These are phyloP conservation scores for Thymelicus acteon DNA, from an alignment of 2,888 invertebrate genomes.

Conservation along the genomic window DNA sequence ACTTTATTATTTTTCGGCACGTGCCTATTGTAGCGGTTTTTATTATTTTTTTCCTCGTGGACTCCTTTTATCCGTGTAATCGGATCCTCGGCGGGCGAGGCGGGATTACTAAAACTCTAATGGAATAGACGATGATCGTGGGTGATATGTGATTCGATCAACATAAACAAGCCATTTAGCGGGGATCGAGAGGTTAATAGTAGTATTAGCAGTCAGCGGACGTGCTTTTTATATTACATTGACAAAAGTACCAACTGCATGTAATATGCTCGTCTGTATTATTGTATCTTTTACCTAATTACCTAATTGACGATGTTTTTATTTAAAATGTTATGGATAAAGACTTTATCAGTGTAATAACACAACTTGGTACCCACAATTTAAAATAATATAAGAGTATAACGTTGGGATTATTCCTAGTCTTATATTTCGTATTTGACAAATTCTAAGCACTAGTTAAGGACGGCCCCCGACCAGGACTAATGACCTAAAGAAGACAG, in stretches of 20 bases:
- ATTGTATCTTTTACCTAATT: too few species aligned
- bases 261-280: too few species aligned
- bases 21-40: slow-evolving; percentile 72
- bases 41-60: slow-evolving; percentile 57
- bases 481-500: too few species aligned
- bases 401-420: too few species aligned
- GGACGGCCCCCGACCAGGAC: too few species aligned
- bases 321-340: too few species aligned
- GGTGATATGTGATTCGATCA: slow-evolving; percentile 74
- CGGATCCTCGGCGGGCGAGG: slow-evolving; percentile 61
- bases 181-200: slow-evolving; percentile 64
- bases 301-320: too few species aligned
- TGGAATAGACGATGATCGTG: slow-evolving; percentile 56
- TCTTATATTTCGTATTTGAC: too few species aligned
- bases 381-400: too few species aligned
- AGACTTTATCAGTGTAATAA: too few species aligned
- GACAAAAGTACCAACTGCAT: not conserved
- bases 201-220: slow-evolving; percentile 50
- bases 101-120: slow-evolving; percentile 54
- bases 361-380: too few species aligned
- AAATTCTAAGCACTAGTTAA: too few species aligned
- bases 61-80: slow-evolving; percentile 65
- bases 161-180: slow-evolving; percentile 74
- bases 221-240: slow-evolving; percentile 35
- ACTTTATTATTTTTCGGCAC: slow-evolving; percentile 80